Evolutionary conservation across 2,797 vertebrate genomes (phyloP).

Genomic region (Miichthys miiuy): DNA sequence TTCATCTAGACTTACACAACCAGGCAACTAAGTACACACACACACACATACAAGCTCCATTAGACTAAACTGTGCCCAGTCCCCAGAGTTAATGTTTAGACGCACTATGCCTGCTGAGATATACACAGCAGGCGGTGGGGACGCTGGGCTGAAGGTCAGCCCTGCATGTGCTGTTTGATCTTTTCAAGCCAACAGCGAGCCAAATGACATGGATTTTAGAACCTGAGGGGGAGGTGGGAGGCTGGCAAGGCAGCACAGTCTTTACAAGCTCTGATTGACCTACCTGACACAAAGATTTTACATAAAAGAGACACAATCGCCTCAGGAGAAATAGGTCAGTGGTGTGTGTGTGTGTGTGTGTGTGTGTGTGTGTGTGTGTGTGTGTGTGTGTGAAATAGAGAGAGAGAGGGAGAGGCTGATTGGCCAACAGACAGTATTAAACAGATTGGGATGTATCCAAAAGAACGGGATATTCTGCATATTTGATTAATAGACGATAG

Average conservation of each 20-base stretch:
- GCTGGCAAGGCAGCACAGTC: not conserved
- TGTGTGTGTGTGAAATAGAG: no score
- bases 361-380: no score
- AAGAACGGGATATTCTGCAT: not conserved
- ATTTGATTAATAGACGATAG: not conserved
- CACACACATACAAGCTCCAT: slow-evolving; percentile 48
- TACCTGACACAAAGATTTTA: slow-evolving; percentile 37
- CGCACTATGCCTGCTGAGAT: slow-evolving; percentile 73
- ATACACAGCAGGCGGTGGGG: slow-evolving; percentile 59
- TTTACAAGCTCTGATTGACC: slow-evolving; percentile 25
- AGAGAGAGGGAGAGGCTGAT: not conserved
- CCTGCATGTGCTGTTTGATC: slow-evolving; percentile 76
- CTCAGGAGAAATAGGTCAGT: slow-evolving; percentile 28
- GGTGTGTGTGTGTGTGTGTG: not conserved
- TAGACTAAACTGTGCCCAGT: slow-evolving; percentile 77
- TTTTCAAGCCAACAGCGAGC: slow-evolving; percentile 64
- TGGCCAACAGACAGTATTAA: not conserved
- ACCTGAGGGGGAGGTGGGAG: not conserved
- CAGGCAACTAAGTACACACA: slow-evolving; percentile 16
- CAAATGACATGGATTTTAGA: slow-evolving; percentile 62
- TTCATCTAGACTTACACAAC: slow-evolving; percentile 35
- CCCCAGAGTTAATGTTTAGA: slow-evolving; percentile 84
- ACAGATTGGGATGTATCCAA: not conserved
- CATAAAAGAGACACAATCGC: slow-evolving; percentile 32
- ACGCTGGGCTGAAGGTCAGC: slow-evolving; percentile 79